Evolutionary conservation across 2,113 vertebrate species (phyloP), one percentile per base, ranked within the genome.

Genomic region (Lynx canadensis): DNA sequence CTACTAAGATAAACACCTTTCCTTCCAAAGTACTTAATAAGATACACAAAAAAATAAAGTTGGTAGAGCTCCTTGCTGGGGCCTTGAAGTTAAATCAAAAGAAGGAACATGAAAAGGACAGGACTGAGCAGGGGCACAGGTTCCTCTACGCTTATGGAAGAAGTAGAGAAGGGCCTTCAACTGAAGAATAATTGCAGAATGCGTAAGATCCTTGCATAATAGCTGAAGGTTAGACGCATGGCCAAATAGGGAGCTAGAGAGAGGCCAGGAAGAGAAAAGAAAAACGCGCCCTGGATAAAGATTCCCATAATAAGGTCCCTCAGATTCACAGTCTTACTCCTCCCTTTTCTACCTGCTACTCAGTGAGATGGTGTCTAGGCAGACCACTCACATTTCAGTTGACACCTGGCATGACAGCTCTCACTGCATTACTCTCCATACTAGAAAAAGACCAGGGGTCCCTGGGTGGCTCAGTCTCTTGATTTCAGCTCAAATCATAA

Each of bases 41-140:
- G 36, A 90, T 38, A 95, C 68, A 88, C 27, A 83, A 57, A 83
- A 83, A 88, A 91, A 78, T 41, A 78, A 80, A 91, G 38, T 73
- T 25, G 21, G 16, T 45, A 79, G n/a, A 36, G 36, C 55, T 66
- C 10, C 23, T 36, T 80, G 14, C 38, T 74, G 8, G 18, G 19
- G 29, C 19, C 85, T 85, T 93, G 55, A 92, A 91, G 23, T 94
- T 82, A 83, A 83, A 78, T 18, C 29, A 38, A 85, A 81, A 29
- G 48, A 81, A 82, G 36, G 21, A 74, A 50, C n/a, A 83, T 12
- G 16, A 80, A n/a, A 45, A 93, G 21, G 71, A 14, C 45, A 89
- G 41, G 66, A 79, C 2, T 87, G 5, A 94, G n/a, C 71, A 85
- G 52, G n/a, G 15, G 21, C 57, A 73, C 27, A 31, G 55, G 48